Evolutionary conservation across 2,113 vertebrate species (phyloP).

Genomic region (Dromiciops gliroides): DNA sequence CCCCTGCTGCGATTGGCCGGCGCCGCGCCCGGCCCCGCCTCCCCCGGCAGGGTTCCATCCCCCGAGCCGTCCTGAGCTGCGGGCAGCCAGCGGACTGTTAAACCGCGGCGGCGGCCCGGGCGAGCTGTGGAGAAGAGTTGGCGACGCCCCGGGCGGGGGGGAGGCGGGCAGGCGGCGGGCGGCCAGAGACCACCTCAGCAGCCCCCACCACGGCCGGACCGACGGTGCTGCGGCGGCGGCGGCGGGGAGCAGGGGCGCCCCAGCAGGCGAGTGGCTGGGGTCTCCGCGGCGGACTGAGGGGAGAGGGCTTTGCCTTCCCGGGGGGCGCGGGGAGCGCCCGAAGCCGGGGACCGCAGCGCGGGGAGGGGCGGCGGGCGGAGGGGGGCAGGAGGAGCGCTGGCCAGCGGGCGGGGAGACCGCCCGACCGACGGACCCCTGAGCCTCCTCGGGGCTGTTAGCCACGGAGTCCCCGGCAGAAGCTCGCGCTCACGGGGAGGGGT

Average conservation of each 20-base stretch:
- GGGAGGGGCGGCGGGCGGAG: constrained; percentile 43
- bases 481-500: constrained; percentile 55
- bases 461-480: constrained; percentile 7
- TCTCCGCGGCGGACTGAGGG: constrained; percentile 65
- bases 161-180: constrained; percentile 69
- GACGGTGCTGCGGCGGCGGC: constrained; percentile 74
- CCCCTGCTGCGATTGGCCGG: constrained; percentile 59
- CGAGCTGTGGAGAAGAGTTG: constrained; percentile 57
- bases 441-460: constrained; percentile 33
- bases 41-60: constrained; percentile 58
- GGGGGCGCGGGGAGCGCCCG: constrained; percentile 58
- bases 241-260: constrained; percentile 75
- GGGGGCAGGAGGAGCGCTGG: constrained; percentile 15
- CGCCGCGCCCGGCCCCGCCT: constrained; percentile 38
- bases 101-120: constrained; percentile 69
- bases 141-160: constrained; percentile 56
- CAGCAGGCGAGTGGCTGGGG: constrained; percentile 79
- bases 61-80: constrained; percentile 61
- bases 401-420: background rate
- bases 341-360: constrained; percentile 43
- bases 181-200: constrained; percentile 65
- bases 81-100: constrained; percentile 74
- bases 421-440: background rate
- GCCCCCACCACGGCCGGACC: constrained; percentile 76
- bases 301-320: constrained; percentile 54